Evolutionary conservation across 2,888 invertebrate genomes (phyloP).

Genomic region (Dryobota labecula): DNA sequence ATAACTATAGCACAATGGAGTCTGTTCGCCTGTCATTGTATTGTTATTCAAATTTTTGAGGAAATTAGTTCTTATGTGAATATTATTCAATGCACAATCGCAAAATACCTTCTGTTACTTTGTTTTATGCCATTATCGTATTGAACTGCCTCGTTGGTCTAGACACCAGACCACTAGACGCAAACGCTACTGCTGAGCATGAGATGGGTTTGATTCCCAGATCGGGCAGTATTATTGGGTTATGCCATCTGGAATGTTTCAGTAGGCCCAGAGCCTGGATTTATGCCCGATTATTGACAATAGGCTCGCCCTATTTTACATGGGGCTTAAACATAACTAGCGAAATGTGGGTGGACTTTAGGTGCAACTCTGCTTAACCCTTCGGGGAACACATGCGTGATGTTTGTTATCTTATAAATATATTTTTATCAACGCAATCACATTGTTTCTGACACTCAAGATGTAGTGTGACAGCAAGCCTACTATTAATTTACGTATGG

Average conservation of each 20-base stretch:
- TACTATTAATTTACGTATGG: neutral
- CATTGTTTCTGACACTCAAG: slow-evolving; percentile 5
- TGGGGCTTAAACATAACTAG: no score
- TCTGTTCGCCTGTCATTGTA: neutral
- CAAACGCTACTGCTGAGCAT: no score
- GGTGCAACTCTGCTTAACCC: no score
- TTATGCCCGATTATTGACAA: no score
- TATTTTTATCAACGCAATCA: slow-evolving; percentile 14
- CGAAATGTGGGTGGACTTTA: no score
- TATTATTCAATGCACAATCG: neutral
- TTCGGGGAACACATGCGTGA: no score
- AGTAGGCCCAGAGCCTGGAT: no score
- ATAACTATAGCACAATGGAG: neutral
- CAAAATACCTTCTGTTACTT: neutral
- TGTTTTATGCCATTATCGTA: slow-evolving; percentile 22
- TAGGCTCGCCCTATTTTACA: no score
- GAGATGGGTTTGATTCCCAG: no score
- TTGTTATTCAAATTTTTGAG: neutral
- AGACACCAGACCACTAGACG: no score
- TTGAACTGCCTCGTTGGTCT: neutral
- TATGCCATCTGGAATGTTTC: no score
- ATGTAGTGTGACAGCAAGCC: neutral
- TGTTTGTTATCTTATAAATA: neutral
- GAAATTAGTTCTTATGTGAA: neutral
- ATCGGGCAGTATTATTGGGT: no score